A percentile compares a stretch with the other conserved stretches of the same genome.
Conservation (phyloP, 2,888 invertebrate species). For the Dicycla oo region DNA sequence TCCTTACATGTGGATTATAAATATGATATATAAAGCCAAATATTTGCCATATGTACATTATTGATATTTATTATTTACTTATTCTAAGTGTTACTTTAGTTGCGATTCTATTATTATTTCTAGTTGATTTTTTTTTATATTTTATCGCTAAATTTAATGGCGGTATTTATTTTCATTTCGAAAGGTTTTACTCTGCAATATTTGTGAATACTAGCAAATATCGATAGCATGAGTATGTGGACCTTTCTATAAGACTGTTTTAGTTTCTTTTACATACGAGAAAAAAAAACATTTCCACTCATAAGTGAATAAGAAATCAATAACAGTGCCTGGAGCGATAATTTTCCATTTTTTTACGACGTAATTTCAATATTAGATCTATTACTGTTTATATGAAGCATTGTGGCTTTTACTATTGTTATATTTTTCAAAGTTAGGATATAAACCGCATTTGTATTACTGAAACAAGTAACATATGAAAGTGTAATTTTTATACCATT, state of each 20-base stretch:
- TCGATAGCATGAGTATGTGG: slow-evolving; percentile 80
- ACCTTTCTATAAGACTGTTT: slow-evolving; percentile 75
- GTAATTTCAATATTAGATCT: slow-evolving; percentile 78
- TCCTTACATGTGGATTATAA: slow-evolving; percentile 74
- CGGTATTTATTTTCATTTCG: slow-evolving; percentile 65
- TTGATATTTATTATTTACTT: slow-evolving; percentile 83
- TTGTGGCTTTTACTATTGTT: slow-evolving; percentile 89
- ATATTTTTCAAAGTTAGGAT: slow-evolving; percentile 88
- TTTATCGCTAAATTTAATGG: slow-evolving; percentile 57
- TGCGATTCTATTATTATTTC: slow-evolving; percentile 74
- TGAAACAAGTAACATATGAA: slow-evolving; percentile 86
- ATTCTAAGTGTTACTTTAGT: slow-evolving; percentile 78
- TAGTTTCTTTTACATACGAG: slow-evolving; percentile 67
- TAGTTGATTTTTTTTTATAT: slow-evolving; percentile 68
- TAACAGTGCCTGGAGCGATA: slow-evolving; percentile 87
- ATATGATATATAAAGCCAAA: slow-evolving; percentile 87
- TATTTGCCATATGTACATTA: slow-evolving; percentile 89
- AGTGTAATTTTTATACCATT: slow-evolving; percentile 90
- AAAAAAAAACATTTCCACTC: slow-evolving; percentile 49
- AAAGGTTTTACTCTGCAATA: slow-evolving; percentile 86
- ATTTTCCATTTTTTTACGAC: slow-evolving; percentile 81
- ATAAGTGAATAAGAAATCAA: slow-evolving; percentile 74
- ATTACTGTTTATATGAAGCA: slow-evolving; percentile 84
- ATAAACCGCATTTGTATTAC: slow-evolving; percentile 88
- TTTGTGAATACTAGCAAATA: slow-evolving; percentile 86